These are phyloP conservation scores for Mallotus villosus DNA, from an alignment of 2,797 vertebrate genomes.

Conservation along the genomic window DNA sequence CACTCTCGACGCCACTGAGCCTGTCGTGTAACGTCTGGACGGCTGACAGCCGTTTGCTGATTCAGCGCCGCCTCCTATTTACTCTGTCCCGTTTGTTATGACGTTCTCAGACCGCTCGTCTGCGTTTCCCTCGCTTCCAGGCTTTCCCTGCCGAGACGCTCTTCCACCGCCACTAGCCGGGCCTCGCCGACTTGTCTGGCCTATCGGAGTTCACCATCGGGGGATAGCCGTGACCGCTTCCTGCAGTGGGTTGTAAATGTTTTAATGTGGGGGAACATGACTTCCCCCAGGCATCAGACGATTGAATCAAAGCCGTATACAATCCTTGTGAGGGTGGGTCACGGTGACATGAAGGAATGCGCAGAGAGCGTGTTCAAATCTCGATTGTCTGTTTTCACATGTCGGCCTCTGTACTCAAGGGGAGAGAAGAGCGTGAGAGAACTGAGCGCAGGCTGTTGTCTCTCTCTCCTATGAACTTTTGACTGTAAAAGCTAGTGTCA, in stretches of 20 bases:
- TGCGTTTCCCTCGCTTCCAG: conserved; percentile 47
- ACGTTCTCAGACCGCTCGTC: conserved; percentile 57
- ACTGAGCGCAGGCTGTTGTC: background rate
- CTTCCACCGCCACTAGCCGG: background rate
- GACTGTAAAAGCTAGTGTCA: background rate
- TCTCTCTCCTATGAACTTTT: background rate
- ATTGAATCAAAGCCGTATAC: conserved; percentile 2
- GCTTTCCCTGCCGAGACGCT: conserved; percentile 28
- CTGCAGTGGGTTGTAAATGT: background rate
- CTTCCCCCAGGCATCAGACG: conserved; percentile 7
- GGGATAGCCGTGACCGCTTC: background rate
- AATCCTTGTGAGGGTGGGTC: background rate
- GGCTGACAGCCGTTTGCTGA: conserved; percentile 72
- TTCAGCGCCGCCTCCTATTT: conserved; percentile 68
- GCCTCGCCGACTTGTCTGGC: conserved; percentile 18
- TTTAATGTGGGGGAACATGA: background rate
- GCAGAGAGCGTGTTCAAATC: background rate
- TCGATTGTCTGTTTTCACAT: conserved; percentile 11
- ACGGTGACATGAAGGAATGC: background rate
- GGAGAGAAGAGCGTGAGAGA: background rate
- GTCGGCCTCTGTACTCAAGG: background rate
- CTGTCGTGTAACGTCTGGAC: conserved; percentile 53
- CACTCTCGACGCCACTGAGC: conserved; percentile 46
- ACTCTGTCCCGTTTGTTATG: conserved; percentile 70
- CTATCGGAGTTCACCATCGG: conserved; percentile 16